phyloP scores from a whole-genome alignment of 2,888 invertebrate species.

The Didymodactylos carnosus region DNA sequence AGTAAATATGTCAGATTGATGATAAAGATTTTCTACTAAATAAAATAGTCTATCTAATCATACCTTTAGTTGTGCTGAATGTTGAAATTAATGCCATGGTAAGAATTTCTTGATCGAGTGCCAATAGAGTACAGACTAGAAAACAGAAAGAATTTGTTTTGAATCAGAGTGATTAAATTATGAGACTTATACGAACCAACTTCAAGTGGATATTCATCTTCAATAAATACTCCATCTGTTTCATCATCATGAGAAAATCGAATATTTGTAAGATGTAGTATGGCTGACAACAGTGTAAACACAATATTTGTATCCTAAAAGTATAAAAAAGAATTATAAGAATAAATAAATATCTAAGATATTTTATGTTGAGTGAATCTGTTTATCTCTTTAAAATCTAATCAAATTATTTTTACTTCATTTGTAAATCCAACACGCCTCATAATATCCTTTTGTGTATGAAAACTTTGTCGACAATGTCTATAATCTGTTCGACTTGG shows the following conservation, averaged over 20 bases:
- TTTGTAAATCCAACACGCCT: constrained; percentile 22
- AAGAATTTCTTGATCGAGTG: constrained; percentile 9
- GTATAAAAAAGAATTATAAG: constrained; percentile 15
- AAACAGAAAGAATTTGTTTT: background rate
- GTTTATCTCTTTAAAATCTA: background rate
- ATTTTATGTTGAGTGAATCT: background rate
- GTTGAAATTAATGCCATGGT: constrained; percentile 16
- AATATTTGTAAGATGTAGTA: constrained; percentile 28
- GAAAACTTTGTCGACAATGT: constrained; percentile 22
- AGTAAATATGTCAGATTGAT: background rate
- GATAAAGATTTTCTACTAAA: background rate
- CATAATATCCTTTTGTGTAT: constrained; percentile 22
- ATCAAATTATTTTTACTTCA: constrained; percentile 18
- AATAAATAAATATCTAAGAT: constrained; percentile 13
- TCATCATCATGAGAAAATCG: constrained; percentile 23
- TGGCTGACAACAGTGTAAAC: constrained; percentile 23
- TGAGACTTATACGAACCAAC: background rate
- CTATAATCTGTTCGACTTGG: constrained; percentile 10
- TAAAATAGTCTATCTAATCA: background rate
- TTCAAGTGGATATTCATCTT: constrained; percentile 18
- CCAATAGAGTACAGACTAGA: constrained; percentile 5
- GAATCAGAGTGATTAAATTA: background rate
- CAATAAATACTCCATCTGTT: constrained; percentile 24
- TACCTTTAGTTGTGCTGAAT: constrained; percentile 17
- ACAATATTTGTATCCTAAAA: constrained; percentile 26